A percentile compares a stretch with the other conserved stretches of the same genome.
phyloP scores from a whole-genome alignment of 2,888 invertebrate species.

The Scaptomyza reducta region DNA sequence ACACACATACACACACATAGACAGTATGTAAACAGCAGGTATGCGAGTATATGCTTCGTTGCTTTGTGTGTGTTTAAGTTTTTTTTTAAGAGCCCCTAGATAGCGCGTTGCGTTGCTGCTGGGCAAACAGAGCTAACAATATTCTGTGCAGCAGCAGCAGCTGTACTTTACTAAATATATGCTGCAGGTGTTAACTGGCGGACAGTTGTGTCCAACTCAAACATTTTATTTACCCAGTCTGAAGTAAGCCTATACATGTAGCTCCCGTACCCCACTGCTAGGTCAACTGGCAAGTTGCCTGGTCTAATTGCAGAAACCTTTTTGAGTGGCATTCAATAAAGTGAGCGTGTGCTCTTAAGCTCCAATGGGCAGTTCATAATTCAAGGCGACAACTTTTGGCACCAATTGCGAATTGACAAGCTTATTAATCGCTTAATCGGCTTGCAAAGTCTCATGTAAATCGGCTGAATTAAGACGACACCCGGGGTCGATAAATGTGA shows the following conservation, averaged over 20 bases:
- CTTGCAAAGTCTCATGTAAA: constrained; percentile 76
- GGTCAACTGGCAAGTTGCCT: background rate
- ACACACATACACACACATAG: constrained; percentile 14
- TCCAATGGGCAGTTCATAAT: constrained; percentile 65
- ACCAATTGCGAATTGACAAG: constrained; percentile 78
- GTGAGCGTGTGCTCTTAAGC: constrained; percentile 36
- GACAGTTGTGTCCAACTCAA: constrained; percentile 20
- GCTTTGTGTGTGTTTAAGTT: constrained; percentile 24
- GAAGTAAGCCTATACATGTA: constrained; percentile 27
- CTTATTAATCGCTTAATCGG: constrained; percentile 79
- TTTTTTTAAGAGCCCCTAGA: constrained; percentile 67
- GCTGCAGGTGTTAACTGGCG: constrained; percentile 66
- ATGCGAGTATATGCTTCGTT: constrained; percentile 14
- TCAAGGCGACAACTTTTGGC: constrained; percentile 65
- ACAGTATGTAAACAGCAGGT: constrained; percentile 39
- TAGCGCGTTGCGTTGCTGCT: constrained; percentile 49
- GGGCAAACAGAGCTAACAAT: constrained; percentile 34
- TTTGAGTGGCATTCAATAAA: constrained; percentile 59
- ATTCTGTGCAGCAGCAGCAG: constrained; percentile 53
- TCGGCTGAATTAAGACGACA: constrained; percentile 68
- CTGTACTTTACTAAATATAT: background rate
- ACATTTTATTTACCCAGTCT: constrained; percentile 26
- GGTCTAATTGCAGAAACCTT: constrained; percentile 63
- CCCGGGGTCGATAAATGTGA: constrained; percentile 26
- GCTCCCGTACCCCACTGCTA: background rate